These are phyloP conservation scores for Caenorhabditis virilis DNA, from an alignment of 2,888 invertebrate species.

Conservation along the genomic window DNA sequence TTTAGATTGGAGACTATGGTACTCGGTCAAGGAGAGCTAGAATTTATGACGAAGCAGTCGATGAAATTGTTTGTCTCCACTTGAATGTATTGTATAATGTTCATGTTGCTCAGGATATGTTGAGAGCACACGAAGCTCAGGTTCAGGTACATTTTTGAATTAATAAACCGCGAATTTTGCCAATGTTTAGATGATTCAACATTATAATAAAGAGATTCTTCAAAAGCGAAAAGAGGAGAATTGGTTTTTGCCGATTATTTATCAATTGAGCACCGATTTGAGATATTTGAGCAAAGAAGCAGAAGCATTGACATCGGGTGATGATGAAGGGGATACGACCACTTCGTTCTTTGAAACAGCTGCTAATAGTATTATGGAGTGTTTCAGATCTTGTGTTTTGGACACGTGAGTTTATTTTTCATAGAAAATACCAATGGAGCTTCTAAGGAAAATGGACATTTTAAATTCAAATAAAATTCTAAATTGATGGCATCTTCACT, in stretches of 20 bases:
- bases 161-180: neutral
- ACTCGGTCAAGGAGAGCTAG: constrained; percentile 38
- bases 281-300: constrained; percentile 75
- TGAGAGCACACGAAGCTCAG: constrained; percentile 52
- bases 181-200: constrained; percentile 51
- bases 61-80: constrained; percentile 50
- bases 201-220: constrained; percentile 74
- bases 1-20: constrained; percentile 2
- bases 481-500: too few species aligned
- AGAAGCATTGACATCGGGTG: constrained; percentile 42
- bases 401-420: constrained; percentile 47
- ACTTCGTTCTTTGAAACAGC: constrained; percentile 56
- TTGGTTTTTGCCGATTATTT: constrained; percentile 94
- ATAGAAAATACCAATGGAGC: too few species aligned
- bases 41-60: constrained; percentile 49
- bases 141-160: constrained; percentile 34
- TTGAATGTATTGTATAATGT: constrained; percentile 55
- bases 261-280: constrained; percentile 85
- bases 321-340: constrained; percentile 47
- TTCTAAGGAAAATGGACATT: too few species aligned
- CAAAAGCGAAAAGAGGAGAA: constrained; percentile 88
- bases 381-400: constrained; percentile 61
- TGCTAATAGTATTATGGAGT: constrained; percentile 61
- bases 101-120: constrained; percentile 40
- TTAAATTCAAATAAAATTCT: too few species aligned